Base-by-base conservation (phyloP, 2,797 vertebrate species). In the Chelon labrosus region DNA sequence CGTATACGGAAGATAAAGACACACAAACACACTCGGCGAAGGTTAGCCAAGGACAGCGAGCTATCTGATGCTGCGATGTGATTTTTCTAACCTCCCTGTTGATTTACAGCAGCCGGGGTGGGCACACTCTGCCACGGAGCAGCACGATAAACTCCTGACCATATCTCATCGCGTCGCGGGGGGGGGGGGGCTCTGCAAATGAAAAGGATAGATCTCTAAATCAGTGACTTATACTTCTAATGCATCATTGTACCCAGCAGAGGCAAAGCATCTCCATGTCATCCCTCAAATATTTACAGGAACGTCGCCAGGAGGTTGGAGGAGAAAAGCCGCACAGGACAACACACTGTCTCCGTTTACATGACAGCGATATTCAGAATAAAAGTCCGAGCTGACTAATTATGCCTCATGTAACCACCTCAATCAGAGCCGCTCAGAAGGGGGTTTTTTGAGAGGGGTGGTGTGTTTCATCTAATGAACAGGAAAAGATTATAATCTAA, bases 61-160 rank as follows among this genome's bases (percentile, higher is more conserved):
- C 71, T 85, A 84, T 88, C 85, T 82, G 80, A 81, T 85, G 73
- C 55, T 54, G 66, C 31, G 52, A 79, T 83, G 68, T 53, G 72
- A 86, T 74, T 84, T 86, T 73, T 75, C 79, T 67, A 65, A 68
- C 87, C 76, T 83, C 65, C 66, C 42, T 52, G 79, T 65, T 88
- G 88, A 91, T 89, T 88, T 88, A 92, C 77, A 47, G 84, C 81
- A 57, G 63, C 71, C 78, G 53, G 80, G 88, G 70, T 81, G 73
- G 80, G 79, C 70, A 64, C 75, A 82, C 60, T 22, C 20, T 13
- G 47, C 39, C 44, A 5, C 2, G 12, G 27, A 61, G 62, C 38
- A 10, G 42, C 13, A 12, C 20, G 14, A 77, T 85, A 87, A 85
- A 86, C 79, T 52, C 56, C 41, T 52, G 57, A 65, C 61, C 75